phyloP scores from a whole-genome alignment of 2,888 invertebrate genomes.

The Blera fallax region DNA sequence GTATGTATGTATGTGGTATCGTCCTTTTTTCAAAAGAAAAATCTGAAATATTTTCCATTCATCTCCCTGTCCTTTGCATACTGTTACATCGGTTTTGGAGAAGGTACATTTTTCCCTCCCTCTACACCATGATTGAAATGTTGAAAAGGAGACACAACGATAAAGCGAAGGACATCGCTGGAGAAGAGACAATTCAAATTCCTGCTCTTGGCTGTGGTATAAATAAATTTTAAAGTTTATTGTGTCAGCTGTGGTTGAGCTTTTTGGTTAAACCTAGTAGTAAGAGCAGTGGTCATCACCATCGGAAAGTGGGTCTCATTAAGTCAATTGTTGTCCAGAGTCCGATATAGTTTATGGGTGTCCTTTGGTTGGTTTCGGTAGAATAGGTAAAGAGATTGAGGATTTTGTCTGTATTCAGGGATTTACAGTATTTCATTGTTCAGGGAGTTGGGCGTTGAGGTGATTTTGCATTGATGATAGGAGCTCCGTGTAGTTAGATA shows the following conservation, averaged over 20 bases:
- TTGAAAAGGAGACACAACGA: neutral
- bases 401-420: neutral
- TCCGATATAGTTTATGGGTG: conserved; percentile 35
- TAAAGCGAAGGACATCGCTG: neutral
- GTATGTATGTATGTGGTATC: conserved; percentile 5
- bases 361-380: neutral
- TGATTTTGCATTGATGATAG: conserved; percentile 27
- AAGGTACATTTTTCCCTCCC: conserved; percentile 5
- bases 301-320: conserved; percentile 48
- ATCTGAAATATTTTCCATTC: conserved; percentile 30
- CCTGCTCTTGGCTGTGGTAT: conserved; percentile 28
- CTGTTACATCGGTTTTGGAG: conserved; percentile 12
- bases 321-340: conserved; percentile 46
- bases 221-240: conserved; percentile 61
- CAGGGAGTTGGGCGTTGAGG: neutral
- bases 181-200: conserved; percentile 39
- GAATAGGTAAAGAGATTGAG: neutral
- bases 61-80: neutral
- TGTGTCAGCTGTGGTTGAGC: conserved; percentile 49
- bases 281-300: conserved; percentile 46
- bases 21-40: neutral
- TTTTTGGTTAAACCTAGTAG: conserved; percentile 33
- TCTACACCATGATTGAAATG: conserved; percentile 13
- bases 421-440: neutral
- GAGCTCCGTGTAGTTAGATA: neutral